phyloP scores from a whole-genome alignment of 2,113 vertebrate species.

The Eulemur rufifrons region DNA sequence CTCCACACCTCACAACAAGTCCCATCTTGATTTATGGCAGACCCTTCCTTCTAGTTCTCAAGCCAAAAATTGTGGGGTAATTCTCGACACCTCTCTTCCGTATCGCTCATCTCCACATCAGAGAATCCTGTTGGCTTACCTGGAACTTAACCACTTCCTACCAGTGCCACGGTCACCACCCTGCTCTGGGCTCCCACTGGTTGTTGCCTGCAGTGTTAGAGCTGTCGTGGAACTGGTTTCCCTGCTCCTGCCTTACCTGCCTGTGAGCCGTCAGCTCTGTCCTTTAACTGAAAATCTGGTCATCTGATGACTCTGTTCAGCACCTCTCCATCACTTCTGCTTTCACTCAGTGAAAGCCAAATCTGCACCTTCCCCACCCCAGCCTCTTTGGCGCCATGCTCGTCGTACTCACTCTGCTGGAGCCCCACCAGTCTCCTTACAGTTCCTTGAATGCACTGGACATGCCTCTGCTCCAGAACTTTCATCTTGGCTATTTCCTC shows the following conservation, averaged over 20 bases:
- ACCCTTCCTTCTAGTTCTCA: not conserved
- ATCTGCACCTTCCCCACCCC: not conserved
- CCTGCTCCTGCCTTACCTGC: not conserved
- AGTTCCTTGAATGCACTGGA: not conserved
- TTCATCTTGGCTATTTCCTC: not conserved
- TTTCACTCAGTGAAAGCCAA: not conserved
- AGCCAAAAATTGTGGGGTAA: not conserved
- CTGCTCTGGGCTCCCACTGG: not conserved
- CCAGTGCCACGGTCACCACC: too few relatives aligned
- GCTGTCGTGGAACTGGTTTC: not conserved
- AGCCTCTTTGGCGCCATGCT: not conserved
- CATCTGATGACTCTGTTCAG: not conserved
- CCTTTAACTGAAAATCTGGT: not conserved
- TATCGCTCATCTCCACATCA: not conserved
- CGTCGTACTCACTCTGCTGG: not conserved
- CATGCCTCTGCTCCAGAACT: not conserved
- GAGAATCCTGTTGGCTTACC: not conserved
- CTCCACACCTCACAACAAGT: not conserved
- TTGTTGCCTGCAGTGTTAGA: not conserved
- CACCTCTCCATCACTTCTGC: not conserved
- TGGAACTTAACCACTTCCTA: not conserved
- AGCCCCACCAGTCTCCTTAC: not conserved
- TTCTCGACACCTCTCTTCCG: not conserved
- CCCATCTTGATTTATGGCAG: not conserved
- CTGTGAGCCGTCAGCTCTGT: not conserved